phyloP scores from a whole-genome alignment of 1,140 invertebrate species.

The Hormaphis cornu region DNA sequence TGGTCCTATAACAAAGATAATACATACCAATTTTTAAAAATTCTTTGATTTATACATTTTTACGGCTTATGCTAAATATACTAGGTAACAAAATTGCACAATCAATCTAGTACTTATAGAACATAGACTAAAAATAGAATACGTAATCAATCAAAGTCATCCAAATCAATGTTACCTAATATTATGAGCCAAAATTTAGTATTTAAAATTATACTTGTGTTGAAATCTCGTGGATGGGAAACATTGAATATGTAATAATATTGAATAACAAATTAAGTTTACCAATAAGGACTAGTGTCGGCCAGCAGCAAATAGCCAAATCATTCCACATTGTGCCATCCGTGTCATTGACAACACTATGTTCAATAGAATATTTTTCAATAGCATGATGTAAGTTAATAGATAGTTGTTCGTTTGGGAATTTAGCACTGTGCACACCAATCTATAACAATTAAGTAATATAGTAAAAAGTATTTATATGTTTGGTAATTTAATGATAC shows the following conservation, averaged over 20 bases:
- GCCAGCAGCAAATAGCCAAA: slow-evolving; percentile 79
- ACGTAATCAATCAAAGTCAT: too few species aligned
- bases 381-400: slow-evolving; percentile 71
- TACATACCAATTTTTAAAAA: too few species aligned
- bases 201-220: too few species aligned
- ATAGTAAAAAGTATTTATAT: too few species aligned
- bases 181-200: too few species aligned
- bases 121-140: too few species aligned
- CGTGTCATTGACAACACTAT: slow-evolving; percentile 82
- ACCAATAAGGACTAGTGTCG: slow-evolving; percentile 76
- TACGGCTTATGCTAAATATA: too few species aligned
- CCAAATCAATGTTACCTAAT: too few species aligned
- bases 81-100: too few species aligned
- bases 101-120: too few species aligned
- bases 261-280: slow-evolving; percentile 35
- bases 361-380: slow-evolving; percentile 70
- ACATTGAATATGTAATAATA: background rate
- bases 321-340: slow-evolving; percentile 63
- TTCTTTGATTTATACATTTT: too few species aligned
- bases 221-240: too few species aligned
- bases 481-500: background rate
- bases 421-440: slow-evolving; percentile 91
- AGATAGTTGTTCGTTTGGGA: slow-evolving; percentile 75
- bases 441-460: slow-evolving; percentile 47
- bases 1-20: background rate